Evolutionary conservation across 2,797 vertebrate species (phyloP).

Genomic region (Taeniopygia guttata): DNA sequence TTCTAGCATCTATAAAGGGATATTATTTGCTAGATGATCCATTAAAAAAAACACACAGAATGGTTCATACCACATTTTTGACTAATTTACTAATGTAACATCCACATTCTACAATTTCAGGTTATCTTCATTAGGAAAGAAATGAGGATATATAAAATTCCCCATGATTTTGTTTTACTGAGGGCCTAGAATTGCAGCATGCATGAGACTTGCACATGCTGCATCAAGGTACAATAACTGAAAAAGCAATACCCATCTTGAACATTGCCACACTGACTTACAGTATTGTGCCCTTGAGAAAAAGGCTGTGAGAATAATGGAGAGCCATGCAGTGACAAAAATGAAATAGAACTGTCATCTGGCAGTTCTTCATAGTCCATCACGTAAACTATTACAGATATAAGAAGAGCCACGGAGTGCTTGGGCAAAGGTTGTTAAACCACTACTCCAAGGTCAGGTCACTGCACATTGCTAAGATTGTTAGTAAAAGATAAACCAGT

Average conservation of each 20-base stretch:
- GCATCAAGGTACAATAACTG: conserved; percentile 56
- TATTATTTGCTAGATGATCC: neutral
- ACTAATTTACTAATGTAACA: conserved; percentile 48
- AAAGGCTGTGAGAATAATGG: conserved; percentile 68
- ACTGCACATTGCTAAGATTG: conserved; percentile 57
- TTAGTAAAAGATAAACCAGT: conserved; percentile 62
- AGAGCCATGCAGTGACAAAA: conserved; percentile 74
- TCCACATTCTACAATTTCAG: conserved; percentile 37
- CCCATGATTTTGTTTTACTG: conserved; percentile 54
- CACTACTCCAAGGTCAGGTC: conserved; percentile 75
- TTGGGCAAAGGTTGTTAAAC: conserved; percentile 78
- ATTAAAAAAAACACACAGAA: conserved; percentile 8
- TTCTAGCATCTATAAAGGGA: neutral
- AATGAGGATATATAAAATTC: conserved; percentile 51
- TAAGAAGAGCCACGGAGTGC: conserved; percentile 71
- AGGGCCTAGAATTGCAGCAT: conserved; percentile 56
- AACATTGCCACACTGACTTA: conserved; percentile 73
- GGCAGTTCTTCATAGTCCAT: conserved; percentile 79
- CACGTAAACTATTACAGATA: conserved; percentile 78
- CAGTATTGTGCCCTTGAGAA: conserved; percentile 79
- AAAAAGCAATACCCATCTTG: conserved; percentile 69
- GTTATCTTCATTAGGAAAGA: conserved; percentile 47
- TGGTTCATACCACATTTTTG: conserved; percentile 35
- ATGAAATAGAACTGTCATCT: conserved; percentile 82
- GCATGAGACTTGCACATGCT: conserved; percentile 23